A percentile compares a stretch with the other conserved stretches of the same genome.
phyloP scores from a whole-genome alignment of 1,140 invertebrate genomes.

The Formica selysi region DNA sequence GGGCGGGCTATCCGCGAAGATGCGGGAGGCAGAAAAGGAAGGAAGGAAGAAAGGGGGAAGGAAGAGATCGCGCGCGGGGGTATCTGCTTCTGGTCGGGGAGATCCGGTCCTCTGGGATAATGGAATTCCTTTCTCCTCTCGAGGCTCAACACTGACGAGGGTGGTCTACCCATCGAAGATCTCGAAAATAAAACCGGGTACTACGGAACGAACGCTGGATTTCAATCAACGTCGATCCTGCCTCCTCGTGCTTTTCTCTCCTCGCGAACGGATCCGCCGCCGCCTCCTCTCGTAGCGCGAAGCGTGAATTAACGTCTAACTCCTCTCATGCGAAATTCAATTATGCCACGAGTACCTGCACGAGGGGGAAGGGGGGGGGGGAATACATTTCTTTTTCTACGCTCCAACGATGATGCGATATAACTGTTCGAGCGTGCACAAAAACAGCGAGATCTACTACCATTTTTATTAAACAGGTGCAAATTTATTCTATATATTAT shows the following conservation, averaged over 20 bases:
- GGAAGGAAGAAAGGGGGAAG: slow-evolving; percentile 11
- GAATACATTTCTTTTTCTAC: slow-evolving; percentile 30
- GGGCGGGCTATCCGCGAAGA: slow-evolving; percentile 53
- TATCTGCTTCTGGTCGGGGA: slow-evolving; percentile 33
- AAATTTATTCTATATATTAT: slow-evolving; percentile 45
- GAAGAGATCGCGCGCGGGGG: neutral
- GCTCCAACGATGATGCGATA: slow-evolving; percentile 10
- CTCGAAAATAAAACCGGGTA: slow-evolving; percentile 66
- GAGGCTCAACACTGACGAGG: slow-evolving; percentile 49
- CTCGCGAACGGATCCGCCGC: slow-evolving; percentile 37
- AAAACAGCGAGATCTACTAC: neutral
- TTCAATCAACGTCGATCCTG: slow-evolving; percentile 61
- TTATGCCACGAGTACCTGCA: slow-evolving; percentile 37
- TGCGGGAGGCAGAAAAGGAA: slow-evolving; percentile 47
- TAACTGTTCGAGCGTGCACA: neutral
- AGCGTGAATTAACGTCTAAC: slow-evolving; percentile 59
- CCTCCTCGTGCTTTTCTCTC: slow-evolving; percentile 53
- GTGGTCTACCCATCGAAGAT: slow-evolving; percentile 45
- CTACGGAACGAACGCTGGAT: slow-evolving; percentile 43
- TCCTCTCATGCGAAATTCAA: slow-evolving; percentile 60
- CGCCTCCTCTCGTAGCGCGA: slow-evolving; percentile 30
- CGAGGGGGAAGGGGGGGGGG: neutral
- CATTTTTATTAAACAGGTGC: slow-evolving; percentile 36
- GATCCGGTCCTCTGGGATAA: slow-evolving; percentile 72
- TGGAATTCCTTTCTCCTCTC: slow-evolving; percentile 74